Evolutionary conservation across 2,888 invertebrate genomes (phyloP), one percentile per base, ranked within the genome.

Genomic region (Drosophila pseudotakahashii): DNA sequence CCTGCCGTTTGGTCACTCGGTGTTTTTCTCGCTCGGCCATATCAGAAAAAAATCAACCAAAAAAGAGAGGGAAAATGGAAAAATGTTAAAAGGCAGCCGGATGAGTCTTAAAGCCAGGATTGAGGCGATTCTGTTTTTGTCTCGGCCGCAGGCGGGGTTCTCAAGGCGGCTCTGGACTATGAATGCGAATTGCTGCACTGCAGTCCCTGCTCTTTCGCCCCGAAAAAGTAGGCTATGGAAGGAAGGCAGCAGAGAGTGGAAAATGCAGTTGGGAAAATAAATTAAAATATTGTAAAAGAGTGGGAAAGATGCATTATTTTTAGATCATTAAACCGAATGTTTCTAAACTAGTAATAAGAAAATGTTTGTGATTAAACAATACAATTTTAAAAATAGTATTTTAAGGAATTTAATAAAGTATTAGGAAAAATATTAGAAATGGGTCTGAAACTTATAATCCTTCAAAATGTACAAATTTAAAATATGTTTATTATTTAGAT

Each of bases 101-200:
- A 44, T 69, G 59, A 59, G 70, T 42, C 64, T 75, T 81, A 60
- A 83, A 73, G 72, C 75, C 59, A 73, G 79, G 85, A 79, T 81
- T 77, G 75, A 76, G 81, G 62, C 63, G 30, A 59, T 52, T 69
- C 47, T 37, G 66, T 26, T 55, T 68, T 57, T 36, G 55, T 67
- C 55, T 39, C 23, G 16, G 36, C 47, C 68, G 26, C 45, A 14
- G 67, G 68, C 54, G 59, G 32, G 10, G 44, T 34, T 16, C 42
- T 37, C 52, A 36, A 44, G 34, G 36, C 34, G 66, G 73, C 45
- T 37, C 61, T 51, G 57, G 71, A 69, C 78, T 83, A 81, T 83
- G 76, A 86, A 86, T 77, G 75, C 66, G 70, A 63, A 67, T 55
- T 59, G 76, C 72, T 79, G 80, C 82, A 81, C 42, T 52, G 48